Base-by-base conservation (phyloP, 2,113 vertebrate genomes). In the Gnathonemus longibarbis region DNA sequence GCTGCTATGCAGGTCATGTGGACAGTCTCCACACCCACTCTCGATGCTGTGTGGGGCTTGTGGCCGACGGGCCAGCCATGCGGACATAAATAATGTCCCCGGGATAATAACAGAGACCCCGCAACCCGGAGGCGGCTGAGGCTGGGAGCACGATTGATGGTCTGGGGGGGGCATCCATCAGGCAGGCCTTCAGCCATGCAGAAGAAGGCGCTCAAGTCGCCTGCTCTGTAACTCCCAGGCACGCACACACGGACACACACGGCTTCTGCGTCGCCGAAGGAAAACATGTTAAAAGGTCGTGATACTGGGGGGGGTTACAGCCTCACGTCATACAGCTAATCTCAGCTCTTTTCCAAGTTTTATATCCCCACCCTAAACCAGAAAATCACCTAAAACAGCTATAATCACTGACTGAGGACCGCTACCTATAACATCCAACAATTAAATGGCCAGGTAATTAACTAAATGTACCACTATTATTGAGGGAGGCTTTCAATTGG, bases 121-220 rank as follows among this genome's bases (percentile, higher is more conserved):
- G 62, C 49, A 86, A 50, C 89, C 83, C 53, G 46, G 80, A 90
- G 88, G 88, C 62, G 84, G 58, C 74, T 88, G 70, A 66, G 39
- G 62, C 88, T 90, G 62, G 80, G 35, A 87, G 87, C 48, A 58
- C 87, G 74, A 92, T 90, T 91, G 90, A 92, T 90, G 39, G 80
- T 70, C 27, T 56, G 39, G 53, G 77, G n/a, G 15, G 88, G 27
- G 45, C 83, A 91, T 85, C 83, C 84, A 90, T 88, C 58, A 48
- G 42, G 66, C 83, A 85, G 87, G 70, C 89, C 56, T 84, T 91
- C 39, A 31, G 48, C 89, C 52, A 87, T 88, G 87, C 89, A 89
- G 89, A 91, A 90, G 90, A 5, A 52, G 46, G 56, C 46, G 39
- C 52, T 42, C 58, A 83, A 46, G 27, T 84, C 35, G 83, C 88